Conservation (phyloP, 2,113 vertebrate genomes). For the Ptilonorhynchus violaceus region DNA sequence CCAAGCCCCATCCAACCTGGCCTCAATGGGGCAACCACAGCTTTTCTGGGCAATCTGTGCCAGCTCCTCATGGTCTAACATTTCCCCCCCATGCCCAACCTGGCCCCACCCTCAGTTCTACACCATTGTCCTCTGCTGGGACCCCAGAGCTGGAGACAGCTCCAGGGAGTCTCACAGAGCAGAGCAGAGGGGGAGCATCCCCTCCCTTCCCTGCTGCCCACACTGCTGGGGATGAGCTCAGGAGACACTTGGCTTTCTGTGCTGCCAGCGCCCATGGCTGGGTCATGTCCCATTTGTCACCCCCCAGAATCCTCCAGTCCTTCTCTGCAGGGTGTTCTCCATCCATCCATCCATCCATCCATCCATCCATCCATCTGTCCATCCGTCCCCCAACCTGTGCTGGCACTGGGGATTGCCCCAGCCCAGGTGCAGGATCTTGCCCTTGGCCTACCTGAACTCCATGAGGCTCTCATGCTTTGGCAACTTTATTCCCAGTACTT, state of each 20-base stretch:
- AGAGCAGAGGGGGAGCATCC: not conserved
- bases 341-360: not conserved
- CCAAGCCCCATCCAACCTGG: rapidly evolving
- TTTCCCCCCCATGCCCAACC: not conserved
- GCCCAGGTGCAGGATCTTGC: not conserved
- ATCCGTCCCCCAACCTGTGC: not conserved
- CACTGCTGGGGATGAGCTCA: not conserved
- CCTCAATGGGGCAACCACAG: not conserved
- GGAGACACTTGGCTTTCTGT: not conserved
- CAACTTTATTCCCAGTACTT: not conserved
- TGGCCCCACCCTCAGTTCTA: too few relatives aligned
- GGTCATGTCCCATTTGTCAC: not conserved
- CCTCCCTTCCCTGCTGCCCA: not conserved
- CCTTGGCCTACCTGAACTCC: not conserved
- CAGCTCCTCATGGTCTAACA: not conserved
- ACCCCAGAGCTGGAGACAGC: not conserved
- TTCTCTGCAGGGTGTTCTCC: not conserved
- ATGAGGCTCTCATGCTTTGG: not conserved
- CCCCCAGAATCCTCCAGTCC: not conserved
- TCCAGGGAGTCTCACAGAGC: not conserved
- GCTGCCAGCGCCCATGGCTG: rapidly evolving
- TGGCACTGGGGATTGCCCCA: not conserved
- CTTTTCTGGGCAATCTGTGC: not conserved
- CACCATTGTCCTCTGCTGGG: not conserved
- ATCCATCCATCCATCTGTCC: not conserved